Evolutionary conservation across 2,888 invertebrate species (phyloP).

Genomic region (Beris chalybata): DNA sequence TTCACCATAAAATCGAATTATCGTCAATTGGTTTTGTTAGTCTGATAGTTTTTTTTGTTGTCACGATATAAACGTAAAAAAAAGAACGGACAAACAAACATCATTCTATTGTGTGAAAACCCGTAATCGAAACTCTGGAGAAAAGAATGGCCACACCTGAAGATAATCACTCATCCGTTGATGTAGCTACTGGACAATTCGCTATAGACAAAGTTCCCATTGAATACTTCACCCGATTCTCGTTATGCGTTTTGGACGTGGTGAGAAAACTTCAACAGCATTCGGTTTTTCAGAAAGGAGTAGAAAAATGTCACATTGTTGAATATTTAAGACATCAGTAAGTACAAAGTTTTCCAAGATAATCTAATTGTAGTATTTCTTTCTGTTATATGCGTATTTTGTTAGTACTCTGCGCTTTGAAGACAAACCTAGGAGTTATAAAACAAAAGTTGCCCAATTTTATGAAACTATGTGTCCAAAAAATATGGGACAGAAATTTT

Average conservation of each 20-base stretch:
- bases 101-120: not conserved
- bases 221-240: conserved; percentile 35
- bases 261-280: conserved; percentile 53
- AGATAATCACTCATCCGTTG: conserved; percentile 5
- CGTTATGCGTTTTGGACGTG: conserved; percentile 51
- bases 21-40: no score
- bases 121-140: not conserved
- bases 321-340: conserved; percentile 50
- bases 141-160: not conserved
- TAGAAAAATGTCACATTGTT: conserved; percentile 48
- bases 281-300: conserved; percentile 48
- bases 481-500: no score
- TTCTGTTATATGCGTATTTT: not conserved
- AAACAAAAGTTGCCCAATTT: no score
- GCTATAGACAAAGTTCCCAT: conserved; percentile 18
- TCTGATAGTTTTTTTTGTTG: no score
- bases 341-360: conserved; percentile 37
- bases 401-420: not conserved
- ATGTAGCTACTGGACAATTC: conserved; percentile 15
- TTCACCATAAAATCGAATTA: no score
- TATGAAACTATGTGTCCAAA: no score
- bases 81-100: not conserved
- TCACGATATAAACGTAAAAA: no score
- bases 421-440: no score
- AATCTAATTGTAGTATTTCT: not conserved